Evolutionary conservation across 2,888 invertebrate genomes (phyloP), one percentile per base, ranked within the genome.

Genomic region (Polyploca ridens): DNA sequence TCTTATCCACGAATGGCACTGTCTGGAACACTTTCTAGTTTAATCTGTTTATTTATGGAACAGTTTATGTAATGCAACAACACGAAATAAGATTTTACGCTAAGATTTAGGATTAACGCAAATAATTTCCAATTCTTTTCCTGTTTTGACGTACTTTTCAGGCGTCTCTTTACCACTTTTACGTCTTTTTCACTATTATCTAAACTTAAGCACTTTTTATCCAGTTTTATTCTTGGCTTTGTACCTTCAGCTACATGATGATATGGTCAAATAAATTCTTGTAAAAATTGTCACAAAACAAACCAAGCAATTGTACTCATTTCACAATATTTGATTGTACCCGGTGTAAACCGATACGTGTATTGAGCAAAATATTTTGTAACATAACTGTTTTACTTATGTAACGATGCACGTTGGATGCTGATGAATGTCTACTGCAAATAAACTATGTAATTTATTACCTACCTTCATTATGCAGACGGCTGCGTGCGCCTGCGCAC

Each of bases 281-380:
- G n/a, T n/a, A n/a, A 41, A 58, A 74, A 68, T 70, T 75, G 75
- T 72, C 72, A 74, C 68, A 74, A 67, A 71, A 74, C 49, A 64
- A 70, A 72, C 77, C 80, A 44, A 61, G 14, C 61, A 33, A 77
- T 77, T 80, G 76, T 73, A 79, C 79, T 70, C 79, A 81, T 90
- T 90, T 87, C 89, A 77, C 77, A 88, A 90, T 67, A 58, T 72
- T 41, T 72, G 66, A 72, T 76, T 76, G 79, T 80, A 79, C 71
- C 63, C 69, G 66, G 68, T 66, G 71, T 75, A 72, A 74, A 74
- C 71, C 79, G 79, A 83, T 83, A 86, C 78, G 75, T 77, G 81
- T 68, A 77, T 86, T 87, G 81, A 74, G 87, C 80, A 86, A 88
- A 87, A 82, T 79, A 84, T 90, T 90, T 89, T 82, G 88, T 83